Evolutionary conservation across 1,140 invertebrate genomes (phyloP).

Genomic region (Heliconius hewitsoni): DNA sequence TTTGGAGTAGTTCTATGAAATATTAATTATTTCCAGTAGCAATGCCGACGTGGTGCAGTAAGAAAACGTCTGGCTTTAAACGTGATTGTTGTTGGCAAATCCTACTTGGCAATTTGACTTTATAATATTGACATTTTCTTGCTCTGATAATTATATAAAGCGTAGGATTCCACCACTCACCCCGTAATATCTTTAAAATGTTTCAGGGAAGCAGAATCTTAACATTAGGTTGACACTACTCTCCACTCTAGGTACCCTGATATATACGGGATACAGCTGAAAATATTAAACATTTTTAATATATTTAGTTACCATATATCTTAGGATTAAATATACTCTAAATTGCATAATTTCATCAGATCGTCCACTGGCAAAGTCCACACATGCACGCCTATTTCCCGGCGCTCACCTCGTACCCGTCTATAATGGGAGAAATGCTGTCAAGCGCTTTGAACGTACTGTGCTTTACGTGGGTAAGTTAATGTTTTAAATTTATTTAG

Average conservation of each 20-base stretch:
- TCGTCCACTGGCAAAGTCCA: conserved; percentile 97
- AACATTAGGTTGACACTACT: background rate
- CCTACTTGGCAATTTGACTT: no score
- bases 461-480: conserved; percentile 93
- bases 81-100: no score
- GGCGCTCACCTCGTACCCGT: conserved; percentile 96
- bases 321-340: no score
- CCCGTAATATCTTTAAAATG: no score
- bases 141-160: no score
- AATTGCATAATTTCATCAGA: conserved; percentile 52
- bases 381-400: conserved; percentile 99
- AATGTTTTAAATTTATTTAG: conserved; percentile 17
- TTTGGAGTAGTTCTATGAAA: no score
- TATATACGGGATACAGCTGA: background rate
- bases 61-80: no score
- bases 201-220: background rate
- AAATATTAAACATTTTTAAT: background rate
- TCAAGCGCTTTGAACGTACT: conserved; percentile 95
- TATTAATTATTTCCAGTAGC: no score
- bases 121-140: no score
- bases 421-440: conserved; percentile 97
- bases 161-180: no score
- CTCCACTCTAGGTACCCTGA: background rate
- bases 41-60: no score
- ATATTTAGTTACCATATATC: no score